Percentiles rank a stretch among this genome's conserved stretches.
Conservation (phyloP, 2,888 invertebrate species). For the Seira musarum region DNA sequence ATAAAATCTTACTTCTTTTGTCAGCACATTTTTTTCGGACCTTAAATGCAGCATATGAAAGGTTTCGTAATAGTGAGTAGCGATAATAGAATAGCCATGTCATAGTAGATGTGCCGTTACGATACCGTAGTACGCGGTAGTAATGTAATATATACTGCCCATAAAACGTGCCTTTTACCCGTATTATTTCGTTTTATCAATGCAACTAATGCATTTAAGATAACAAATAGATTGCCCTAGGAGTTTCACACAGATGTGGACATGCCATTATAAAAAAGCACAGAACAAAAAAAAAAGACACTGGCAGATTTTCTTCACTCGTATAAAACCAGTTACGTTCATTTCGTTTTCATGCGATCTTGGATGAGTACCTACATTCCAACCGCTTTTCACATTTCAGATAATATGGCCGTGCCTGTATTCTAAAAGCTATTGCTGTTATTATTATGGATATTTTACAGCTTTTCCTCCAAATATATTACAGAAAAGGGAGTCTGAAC, state of each 20-base stretch:
- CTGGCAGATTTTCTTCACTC: background rate
- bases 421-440: slow-evolving; percentile 13
- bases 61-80: too few relatives aligned
- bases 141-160: background rate
- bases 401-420: background rate
- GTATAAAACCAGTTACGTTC: background rate
- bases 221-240: slow-evolving; percentile 5
- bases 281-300: too few relatives aligned
- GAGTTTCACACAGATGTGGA: background rate
- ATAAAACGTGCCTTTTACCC: background rate
- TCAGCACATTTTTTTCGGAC: slow-evolving; percentile 30
- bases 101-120: background rate
- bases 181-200: slow-evolving; percentile 6
- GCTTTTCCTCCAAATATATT: slow-evolving; percentile 37
- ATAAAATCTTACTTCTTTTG: slow-evolving; percentile 39
- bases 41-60: slow-evolving; percentile 39
- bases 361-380: slow-evolving; percentile 11
- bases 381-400: background rate
- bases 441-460: slow-evolving; percentile 55
- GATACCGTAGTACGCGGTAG: background rate
- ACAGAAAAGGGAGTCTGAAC: background rate
- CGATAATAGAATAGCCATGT: slow-evolving; percentile 2
- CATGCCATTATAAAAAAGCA: slow-evolving; percentile 6
- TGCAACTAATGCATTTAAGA: slow-evolving; percentile 15
- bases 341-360: background rate